Evolutionary conservation across 1,140 invertebrate genomes (phyloP).

Genomic region (Drosophila arizonae): DNA sequence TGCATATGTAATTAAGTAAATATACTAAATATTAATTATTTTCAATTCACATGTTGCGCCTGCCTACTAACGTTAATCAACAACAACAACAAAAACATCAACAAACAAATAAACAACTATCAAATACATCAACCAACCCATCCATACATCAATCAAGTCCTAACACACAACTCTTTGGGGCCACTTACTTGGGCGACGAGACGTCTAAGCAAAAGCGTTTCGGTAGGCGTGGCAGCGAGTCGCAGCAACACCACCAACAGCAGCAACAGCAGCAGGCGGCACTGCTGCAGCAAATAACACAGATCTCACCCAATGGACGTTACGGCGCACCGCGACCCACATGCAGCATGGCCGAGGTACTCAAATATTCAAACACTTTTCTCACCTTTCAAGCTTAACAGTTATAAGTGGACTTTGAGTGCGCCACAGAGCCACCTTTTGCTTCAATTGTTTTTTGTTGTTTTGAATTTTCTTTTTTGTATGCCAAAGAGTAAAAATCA

Average conservation of each 20-base stretch:
- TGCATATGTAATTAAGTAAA: slow-evolving; percentile 5
- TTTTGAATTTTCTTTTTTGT: background rate
- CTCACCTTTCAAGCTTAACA: background rate
- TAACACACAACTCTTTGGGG: slow-evolving; percentile 82
- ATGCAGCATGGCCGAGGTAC: slow-evolving; percentile 87
- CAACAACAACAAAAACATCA: slow-evolving; percentile 15
- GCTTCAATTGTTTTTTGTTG: background rate
- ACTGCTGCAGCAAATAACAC: slow-evolving; percentile 69
- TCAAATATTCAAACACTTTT: slow-evolving; percentile 19
- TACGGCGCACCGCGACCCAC: slow-evolving; percentile 86
- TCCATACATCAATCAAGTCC: slow-evolving; percentile 60
- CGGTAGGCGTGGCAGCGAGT: slow-evolving; percentile 28
- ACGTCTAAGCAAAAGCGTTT: slow-evolving; percentile 52
- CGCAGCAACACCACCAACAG: slow-evolving; percentile 7
- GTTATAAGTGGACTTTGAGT: background rate
- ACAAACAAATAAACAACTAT: slow-evolving; percentile 21
- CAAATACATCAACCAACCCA: slow-evolving; percentile 31
- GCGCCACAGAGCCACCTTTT: background rate
- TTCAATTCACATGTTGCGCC: slow-evolving; percentile 58
- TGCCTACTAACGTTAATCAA: slow-evolving; percentile 51
- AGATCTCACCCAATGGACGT: slow-evolving; percentile 83
- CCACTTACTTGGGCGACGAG: slow-evolving; percentile 76
- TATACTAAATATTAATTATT: slow-evolving; percentile 31
- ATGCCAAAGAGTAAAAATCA: background rate
- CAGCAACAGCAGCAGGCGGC: slow-evolving; percentile 38